phyloP scores from a whole-genome alignment of 2,113 vertebrate genomes.

The Pangasianodon hypophthalmus region DNA sequence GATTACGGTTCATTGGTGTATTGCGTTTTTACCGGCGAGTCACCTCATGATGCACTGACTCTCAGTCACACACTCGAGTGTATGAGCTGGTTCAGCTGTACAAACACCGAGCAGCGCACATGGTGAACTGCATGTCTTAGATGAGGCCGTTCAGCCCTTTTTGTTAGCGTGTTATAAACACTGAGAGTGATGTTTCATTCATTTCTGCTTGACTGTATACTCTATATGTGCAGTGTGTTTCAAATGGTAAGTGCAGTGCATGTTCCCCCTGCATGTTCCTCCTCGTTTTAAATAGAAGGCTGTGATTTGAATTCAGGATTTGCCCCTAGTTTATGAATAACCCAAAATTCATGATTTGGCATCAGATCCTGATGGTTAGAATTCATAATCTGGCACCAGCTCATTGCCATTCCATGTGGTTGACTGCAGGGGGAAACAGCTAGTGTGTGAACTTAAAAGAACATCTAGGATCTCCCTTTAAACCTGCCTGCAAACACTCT shows the following conservation, averaged over 20 bases:
- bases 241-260: background rate
- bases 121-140: background rate
- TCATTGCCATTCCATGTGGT: constrained; percentile 60
- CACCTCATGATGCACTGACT: background rate
- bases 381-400: constrained; percentile 17
- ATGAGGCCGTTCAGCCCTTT: background rate
- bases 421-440: constrained; percentile 48
- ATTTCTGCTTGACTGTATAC: background rate
- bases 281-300: background rate
- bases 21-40: background rate
- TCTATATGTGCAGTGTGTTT: background rate
- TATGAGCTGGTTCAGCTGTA: background rate
- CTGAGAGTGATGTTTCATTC: background rate
- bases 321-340: background rate
- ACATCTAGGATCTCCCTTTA: constrained; percentile 28
- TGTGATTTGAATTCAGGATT: background rate
- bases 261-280: background rate
- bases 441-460: constrained; percentile 39
- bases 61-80: background rate
- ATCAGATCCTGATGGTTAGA: background rate
- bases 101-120: background rate
- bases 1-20: background rate
- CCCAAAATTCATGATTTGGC: background rate
- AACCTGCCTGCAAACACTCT: constrained; percentile 53
- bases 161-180: background rate